Evolutionary conservation across 2,797 vertebrate genomes (phyloP).

Genomic region (Gymnopithys bicolor): DNA sequence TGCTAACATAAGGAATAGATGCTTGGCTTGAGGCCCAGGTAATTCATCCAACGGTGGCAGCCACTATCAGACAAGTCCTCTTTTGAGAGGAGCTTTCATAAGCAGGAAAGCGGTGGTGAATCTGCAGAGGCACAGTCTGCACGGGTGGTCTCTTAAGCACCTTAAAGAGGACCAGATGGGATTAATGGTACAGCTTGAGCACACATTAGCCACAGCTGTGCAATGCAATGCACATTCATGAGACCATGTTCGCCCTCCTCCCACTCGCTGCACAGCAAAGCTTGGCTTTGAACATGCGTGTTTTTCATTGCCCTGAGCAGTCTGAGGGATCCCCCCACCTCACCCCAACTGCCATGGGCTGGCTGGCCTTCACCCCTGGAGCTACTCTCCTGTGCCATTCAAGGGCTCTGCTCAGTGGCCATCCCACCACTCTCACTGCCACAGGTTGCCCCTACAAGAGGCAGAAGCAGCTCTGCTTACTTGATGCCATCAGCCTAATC

Average conservation of each 20-base stretch:
- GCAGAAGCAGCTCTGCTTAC: not conserved
- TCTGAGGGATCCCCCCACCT: not conserved
- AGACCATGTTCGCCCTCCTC: not conserved
- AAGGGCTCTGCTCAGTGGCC: not conserved
- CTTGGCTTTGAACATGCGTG: not conserved
- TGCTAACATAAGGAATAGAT: not conserved
- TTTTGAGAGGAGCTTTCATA: not conserved
- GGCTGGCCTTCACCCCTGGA: not conserved
- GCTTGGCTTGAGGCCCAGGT: slow-evolving; percentile 39
- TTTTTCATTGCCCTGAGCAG: rapidly evolving
- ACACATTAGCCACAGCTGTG: slow-evolving; percentile 24
- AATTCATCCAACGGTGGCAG: slow-evolving; percentile 11
- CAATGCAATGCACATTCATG: rapidly evolving
- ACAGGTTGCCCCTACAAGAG: not conserved
- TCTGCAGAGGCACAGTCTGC: not conserved
- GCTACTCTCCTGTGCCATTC: not conserved
- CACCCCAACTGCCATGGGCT: not conserved
- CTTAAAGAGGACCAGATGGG: slow-evolving; percentile 42
- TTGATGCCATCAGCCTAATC: not conserved
- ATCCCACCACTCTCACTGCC: not conserved
- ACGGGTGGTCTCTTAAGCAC: slow-evolving; percentile 45
- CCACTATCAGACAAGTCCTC: slow-evolving; percentile 22
- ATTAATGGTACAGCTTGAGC: not conserved
- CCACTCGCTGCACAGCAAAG: not conserved
- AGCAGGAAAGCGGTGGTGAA: not conserved